A percentile compares a stretch with the other conserved stretches of the same genome.
phyloP scores from a whole-genome alignment of 1,140 invertebrate species.

The Ceratoteleas bidentatus region DNA sequence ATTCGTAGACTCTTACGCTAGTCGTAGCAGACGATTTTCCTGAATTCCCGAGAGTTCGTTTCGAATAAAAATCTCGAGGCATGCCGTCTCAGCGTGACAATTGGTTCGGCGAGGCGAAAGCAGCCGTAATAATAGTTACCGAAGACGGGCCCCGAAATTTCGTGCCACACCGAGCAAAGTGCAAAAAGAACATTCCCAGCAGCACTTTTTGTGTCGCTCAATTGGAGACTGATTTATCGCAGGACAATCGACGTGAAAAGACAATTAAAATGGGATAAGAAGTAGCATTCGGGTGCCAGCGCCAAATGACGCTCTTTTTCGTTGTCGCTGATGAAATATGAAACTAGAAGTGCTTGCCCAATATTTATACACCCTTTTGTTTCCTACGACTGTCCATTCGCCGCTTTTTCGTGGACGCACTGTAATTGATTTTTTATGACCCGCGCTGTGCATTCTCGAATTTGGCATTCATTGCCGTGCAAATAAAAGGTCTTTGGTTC shows the following conservation, averaged over 20 bases:
- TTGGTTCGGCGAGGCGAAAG: constrained; percentile 27
- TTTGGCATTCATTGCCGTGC: too few species aligned
- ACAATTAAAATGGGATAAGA: constrained; percentile 31
- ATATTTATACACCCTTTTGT: too few species aligned
- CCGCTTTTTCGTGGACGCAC: too few species aligned
- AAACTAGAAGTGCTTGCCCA: too few species aligned
- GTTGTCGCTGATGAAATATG: neutral
- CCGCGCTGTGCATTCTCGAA: too few species aligned
- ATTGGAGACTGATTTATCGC: constrained; percentile 52
- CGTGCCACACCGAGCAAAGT: constrained; percentile 24
- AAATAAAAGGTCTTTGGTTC: too few species aligned
- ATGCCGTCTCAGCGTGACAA: constrained; percentile 21
- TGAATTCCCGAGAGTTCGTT: constrained; percentile 30
- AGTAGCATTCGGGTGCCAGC: neutral
- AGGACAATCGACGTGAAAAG: constrained; percentile 26
- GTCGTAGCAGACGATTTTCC: constrained; percentile 19
- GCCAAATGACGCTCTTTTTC: neutral
- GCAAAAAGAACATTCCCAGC: constrained; percentile 41
- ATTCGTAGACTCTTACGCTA: constrained; percentile 22
- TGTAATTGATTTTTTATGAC: too few species aligned
- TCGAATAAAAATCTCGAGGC: constrained; percentile 14
- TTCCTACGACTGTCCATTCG: too few species aligned
- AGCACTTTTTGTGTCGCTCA: constrained; percentile 25
- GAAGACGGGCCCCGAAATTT: constrained; percentile 35
- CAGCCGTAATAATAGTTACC: constrained; percentile 14